Evolutionary conservation across 2,113 vertebrate genomes (phyloP), one percentile per base, ranked within the genome.

Genomic region (Parus major): DNA sequence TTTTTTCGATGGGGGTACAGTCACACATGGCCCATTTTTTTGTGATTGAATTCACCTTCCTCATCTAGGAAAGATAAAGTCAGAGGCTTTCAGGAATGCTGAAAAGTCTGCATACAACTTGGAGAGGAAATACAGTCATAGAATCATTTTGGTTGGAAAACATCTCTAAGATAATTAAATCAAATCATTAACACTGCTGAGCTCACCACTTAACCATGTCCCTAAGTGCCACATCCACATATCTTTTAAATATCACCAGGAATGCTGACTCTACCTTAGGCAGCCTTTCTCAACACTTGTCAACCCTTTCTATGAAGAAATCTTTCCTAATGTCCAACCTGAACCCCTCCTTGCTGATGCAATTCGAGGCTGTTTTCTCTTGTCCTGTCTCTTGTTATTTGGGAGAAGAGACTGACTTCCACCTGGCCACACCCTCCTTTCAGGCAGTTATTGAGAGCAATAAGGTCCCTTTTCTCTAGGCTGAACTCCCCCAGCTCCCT

Each of bases 121-220:
- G 61, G 24, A 82, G 66, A 64, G 1, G 4, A 94, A 91, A 71
- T 63, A 25, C 36, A 87, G 16, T 44, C 17, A 42, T 29, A 41
- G 39, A 75, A 60, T 47, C 5, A 35, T 47, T 61, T 47, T 19
- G 29, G 14, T 9, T 13, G 17, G 39, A 82, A 75, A 82, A 60
- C 9, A 8, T 60, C 13, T 60, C 20, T 31, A 41, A 60, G 23
- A 25, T 21, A 68, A 60, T 41, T 3, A 47, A 20, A 75, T 35
- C 13, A 22, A 68, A 60, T 27, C 0, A 0, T 39, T 60, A 68
- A 46, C 28, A n/a, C 27, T 53, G 29, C 17, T 7, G 13, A 55
- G 21, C 15, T 82, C 46, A 41, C 15, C 11, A 53, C 17, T 41
- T 22, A 41, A 41, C 6, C 16, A 15, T 7, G 21, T 27, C 25